Evolutionary conservation across 2,888 invertebrate genomes (phyloP), one percentile per base, ranked within the genome.

Genomic region (Pristionchus exspectatus): DNA sequence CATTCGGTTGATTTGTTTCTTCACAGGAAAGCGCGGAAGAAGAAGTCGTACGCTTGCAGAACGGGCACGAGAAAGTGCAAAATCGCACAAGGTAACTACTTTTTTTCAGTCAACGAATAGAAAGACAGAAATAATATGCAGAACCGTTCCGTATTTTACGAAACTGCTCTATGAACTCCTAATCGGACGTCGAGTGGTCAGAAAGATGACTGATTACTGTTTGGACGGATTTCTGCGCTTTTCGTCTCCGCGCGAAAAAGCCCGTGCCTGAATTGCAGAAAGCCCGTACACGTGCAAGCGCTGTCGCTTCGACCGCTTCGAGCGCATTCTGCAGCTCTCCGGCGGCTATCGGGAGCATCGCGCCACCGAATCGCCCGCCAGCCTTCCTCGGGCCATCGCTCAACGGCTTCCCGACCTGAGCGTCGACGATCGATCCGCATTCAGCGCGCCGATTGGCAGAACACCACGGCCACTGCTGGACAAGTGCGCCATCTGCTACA

Each of bases 231-330:
- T n/a, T n/a, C n/a, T n/a, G n/a, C n/a, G n/a, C n/a, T n/a, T n/a
- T n/a, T n/a, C n/a, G n/a, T n/a, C n/a, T n/a, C n/a, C n/a, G n/a
- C n/a, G n/a, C n/a, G n/a, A n/a, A n/a, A n/a, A n/a, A n/a, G n/a
- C n/a, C n/a, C 0, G 38, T 38, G 3, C 21, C 18, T 24, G 7
- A 38, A 10, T 18, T 21, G 5, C 72, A 12, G 72, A 33, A 2
- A n/a, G 16, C 72, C 14, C 38, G 3, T 44, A 16, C 74, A 44
- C 44, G 38, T 77, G 74, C 74, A 77, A 77, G 74, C 74, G 74
- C 38, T 77, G 74, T 24, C 74, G 74, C 33, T 77, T 77, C 74
- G 74, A 77, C 2, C 33, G 74, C 0, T 77, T 77, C n/a, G 74
- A 77, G 74, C n/a, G 9, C 7, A 77, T 77, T 2, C 24, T 77